phyloP scores from a whole-genome alignment of 2,113 vertebrate genomes.

The Miniopterus natalensis region DNA sequence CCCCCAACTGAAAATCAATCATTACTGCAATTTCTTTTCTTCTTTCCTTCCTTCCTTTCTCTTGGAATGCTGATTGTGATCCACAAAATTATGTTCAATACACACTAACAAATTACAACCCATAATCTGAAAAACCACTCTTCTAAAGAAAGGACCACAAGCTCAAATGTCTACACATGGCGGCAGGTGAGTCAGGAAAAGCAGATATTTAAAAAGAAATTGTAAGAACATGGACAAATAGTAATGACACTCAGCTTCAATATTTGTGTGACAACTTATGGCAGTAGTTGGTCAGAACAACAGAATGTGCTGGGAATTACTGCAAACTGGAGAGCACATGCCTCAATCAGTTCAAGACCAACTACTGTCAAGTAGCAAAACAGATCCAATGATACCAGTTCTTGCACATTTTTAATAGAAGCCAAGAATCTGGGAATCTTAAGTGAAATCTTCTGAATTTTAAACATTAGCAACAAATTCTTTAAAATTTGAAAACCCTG shows the following conservation, averaged over 20 bases:
- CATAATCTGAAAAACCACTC: conserved; percentile 9
- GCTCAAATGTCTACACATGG: neutral
- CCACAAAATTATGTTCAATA: neutral
- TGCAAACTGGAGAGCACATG: neutral
- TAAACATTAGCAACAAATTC: conserved; percentile 40
- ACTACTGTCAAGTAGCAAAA: neutral
- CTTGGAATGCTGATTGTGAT: neutral
- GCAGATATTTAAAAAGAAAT: conserved; percentile 8
- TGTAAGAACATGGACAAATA: neutral
- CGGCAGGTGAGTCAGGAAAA: neutral
- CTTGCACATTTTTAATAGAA: neutral
- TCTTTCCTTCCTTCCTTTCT: neutral
- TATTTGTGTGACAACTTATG: neutral
- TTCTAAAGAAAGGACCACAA: conserved; percentile 52
- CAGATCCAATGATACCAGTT: neutral
- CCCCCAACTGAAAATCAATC: neutral
- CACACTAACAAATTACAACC: neutral
- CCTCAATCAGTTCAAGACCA: neutral
- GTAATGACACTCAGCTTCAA: neutral
- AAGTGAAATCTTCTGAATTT: conserved; percentile 29
- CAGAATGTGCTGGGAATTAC: neutral
- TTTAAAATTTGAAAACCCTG: neutral
- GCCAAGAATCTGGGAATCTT: neutral
- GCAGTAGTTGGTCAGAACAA: neutral
- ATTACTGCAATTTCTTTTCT: neutral